Percentiles rank a stretch among this genome's conserved stretches.
Conservation (phyloP, 1,140 invertebrate species). For the Nasonia giraulti region DNA sequence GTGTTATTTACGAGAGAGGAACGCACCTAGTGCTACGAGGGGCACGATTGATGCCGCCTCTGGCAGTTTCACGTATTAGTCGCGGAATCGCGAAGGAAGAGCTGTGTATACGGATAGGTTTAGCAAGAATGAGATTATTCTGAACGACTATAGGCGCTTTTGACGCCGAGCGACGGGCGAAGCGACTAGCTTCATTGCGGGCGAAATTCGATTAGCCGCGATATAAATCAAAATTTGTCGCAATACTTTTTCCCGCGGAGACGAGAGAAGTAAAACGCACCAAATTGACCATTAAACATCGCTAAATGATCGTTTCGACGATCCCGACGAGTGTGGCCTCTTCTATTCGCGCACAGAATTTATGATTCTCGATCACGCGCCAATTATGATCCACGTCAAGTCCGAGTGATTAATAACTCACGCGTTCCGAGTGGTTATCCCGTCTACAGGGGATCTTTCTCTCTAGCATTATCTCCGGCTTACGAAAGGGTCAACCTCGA, state of each 20-base stretch:
- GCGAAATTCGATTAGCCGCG: background rate
- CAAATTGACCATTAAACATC: constrained; percentile 4
- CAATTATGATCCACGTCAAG: constrained; percentile 15
- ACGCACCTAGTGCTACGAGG: constrained; percentile 18
- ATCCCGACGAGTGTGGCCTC: background rate
- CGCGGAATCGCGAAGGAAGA: background rate
- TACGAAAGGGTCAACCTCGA: background rate
- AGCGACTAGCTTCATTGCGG: background rate
- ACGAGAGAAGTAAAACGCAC: background rate
- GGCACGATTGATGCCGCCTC: constrained; percentile 55
- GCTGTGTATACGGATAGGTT: background rate
- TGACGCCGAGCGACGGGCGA: constrained; percentile 10
- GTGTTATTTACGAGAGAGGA: constrained; percentile 65
- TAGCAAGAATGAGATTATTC: background rate
- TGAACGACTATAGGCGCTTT: background rate
- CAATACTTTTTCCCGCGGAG: background rate
- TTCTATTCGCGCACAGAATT: background rate
- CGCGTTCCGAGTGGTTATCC: background rate
- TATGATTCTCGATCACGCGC: constrained; percentile 13
- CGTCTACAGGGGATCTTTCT: no score
- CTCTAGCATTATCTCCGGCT: background rate
- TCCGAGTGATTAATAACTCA: constrained; percentile 19
- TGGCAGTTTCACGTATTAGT: constrained; percentile 41
- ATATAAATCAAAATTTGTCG: constrained; percentile 6
- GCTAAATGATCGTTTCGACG: background rate